phyloP scores from a whole-genome alignment of 2,888 invertebrate genomes.

The Xestobium rufovillosum region DNA sequence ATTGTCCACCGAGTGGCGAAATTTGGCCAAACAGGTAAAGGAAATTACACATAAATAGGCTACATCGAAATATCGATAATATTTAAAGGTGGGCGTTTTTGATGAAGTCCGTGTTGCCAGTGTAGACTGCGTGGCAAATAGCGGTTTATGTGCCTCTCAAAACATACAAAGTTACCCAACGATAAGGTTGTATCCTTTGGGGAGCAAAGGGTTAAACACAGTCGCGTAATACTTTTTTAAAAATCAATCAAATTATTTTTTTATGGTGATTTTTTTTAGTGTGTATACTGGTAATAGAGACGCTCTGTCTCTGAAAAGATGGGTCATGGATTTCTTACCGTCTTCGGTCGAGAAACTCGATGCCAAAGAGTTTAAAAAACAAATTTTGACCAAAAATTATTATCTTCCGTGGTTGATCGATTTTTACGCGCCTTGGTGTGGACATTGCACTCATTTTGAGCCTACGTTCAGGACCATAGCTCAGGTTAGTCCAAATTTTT shows the following conservation, averaged over 20 bases:
- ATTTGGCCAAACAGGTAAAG: conserved; percentile 51
- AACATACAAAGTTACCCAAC: conserved; percentile 60
- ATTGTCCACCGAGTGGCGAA: conserved; percentile 59
- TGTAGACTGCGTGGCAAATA: conserved; percentile 58
- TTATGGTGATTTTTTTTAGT: conserved; percentile 35
- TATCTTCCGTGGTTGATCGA: conserved; percentile 52
- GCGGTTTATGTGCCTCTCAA: conserved; percentile 50
- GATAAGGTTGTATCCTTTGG: conserved; percentile 58
- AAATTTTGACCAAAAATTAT: conserved; percentile 44
- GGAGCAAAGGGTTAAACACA: conserved; percentile 44
- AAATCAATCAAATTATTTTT: too few species aligned
- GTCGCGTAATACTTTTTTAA: conserved; percentile 45
- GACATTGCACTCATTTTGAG: conserved; percentile 57
- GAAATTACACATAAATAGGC: too few species aligned
- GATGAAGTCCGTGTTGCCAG: conserved; percentile 52
- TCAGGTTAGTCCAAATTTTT: conserved; percentile 48
- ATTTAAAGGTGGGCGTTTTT: conserved; percentile 44
- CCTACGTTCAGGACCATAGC: conserved; percentile 61
- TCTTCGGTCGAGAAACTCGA: conserved; percentile 47
- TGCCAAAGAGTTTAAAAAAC: conserved; percentile 41
- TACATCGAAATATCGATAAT: too few species aligned
- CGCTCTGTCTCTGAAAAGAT: conserved; percentile 52
- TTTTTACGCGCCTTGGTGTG: conserved; percentile 63
- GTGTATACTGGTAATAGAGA: conserved; percentile 56
- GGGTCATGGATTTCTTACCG: conserved; percentile 58